Percentiles rank a stretch among this genome's conserved stretches.
Evolutionary conservation across 1,140 invertebrate genomes (phyloP).

Genomic region (Eriocheir sinensis): DNA sequence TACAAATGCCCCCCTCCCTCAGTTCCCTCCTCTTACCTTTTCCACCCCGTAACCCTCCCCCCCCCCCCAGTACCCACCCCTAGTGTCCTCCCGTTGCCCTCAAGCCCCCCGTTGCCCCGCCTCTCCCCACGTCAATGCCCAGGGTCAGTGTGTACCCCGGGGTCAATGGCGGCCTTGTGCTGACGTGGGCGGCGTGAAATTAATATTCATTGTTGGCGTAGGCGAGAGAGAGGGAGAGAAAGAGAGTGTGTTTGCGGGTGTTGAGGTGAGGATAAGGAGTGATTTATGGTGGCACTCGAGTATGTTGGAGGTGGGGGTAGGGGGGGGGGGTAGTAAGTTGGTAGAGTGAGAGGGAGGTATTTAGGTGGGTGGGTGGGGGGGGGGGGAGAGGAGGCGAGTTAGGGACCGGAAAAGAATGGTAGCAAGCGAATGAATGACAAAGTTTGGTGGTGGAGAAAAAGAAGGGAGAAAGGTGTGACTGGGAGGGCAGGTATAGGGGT

Average conservation of each 20-base stretch:
- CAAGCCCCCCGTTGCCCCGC: neutral
- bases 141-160: conserved; percentile 42
- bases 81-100: neutral
- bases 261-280: neutral
- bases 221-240: neutral
- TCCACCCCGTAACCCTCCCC: no score
- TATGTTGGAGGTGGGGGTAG: neutral
- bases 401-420: no score
- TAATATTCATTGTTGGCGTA: conserved; percentile 50
- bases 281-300: neutral
- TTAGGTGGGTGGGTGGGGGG: neutral
- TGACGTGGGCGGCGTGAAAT: conserved; percentile 42
- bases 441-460: no score
- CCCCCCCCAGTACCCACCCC: no score
- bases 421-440: no score
- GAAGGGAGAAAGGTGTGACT: no score
- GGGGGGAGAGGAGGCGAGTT: no score
- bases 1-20: no score
- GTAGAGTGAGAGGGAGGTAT: neutral
- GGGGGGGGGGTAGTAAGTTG: neutral
- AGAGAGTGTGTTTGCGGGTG: neutral
- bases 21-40: no score
- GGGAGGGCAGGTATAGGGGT: no score
- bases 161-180: conserved; percentile 41
- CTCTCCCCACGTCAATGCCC: conserved; percentile 39